These are phyloP conservation scores for Ypsolopha scabrella DNA, from an alignment of 2,888 invertebrate genomes.

Conservation along the genomic window DNA sequence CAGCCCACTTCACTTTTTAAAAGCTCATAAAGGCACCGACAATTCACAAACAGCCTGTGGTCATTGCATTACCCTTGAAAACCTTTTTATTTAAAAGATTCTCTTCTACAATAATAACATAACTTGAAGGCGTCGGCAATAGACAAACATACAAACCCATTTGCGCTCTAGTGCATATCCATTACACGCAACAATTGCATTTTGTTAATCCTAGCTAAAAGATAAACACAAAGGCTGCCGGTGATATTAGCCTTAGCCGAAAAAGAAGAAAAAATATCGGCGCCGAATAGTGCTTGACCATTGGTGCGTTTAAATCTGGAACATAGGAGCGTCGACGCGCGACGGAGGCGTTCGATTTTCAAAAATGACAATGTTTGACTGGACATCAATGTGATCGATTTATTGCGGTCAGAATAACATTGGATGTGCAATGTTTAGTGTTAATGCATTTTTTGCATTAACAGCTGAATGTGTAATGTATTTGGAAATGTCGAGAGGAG, in stretches of 20 bases:
- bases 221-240: slow-evolving; percentile 28
- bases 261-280: slow-evolving; percentile 21
- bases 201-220: slow-evolving; percentile 36
- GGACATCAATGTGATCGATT: not conserved
- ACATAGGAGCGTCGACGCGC: slow-evolving; percentile 14
- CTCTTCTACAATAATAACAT: slow-evolving; percentile 23
- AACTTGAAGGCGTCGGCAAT: slow-evolving; percentile 33
- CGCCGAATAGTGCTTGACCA: slow-evolving; percentile 25
- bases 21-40: not conserved
- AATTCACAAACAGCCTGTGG: slow-evolving; percentile 11
- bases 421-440: no score
- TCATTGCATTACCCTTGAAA: slow-evolving; percentile 16
- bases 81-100: slow-evolving; percentile 12
- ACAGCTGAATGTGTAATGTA: no score
- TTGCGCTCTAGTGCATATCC: slow-evolving; percentile 65
- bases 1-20: not conserved
- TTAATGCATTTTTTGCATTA: no score
- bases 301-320: slow-evolving; percentile 33
- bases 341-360: slow-evolving; percentile 21
- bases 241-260: slow-evolving; percentile 18
- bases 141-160: slow-evolving; percentile 39
- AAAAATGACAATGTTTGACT: not conserved
- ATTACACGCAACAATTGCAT: slow-evolving; percentile 49
- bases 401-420: not conserved
- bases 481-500: no score